phyloP scores from a whole-genome alignment of 1,140 invertebrate species.

The Drosophila fuyamai region DNA sequence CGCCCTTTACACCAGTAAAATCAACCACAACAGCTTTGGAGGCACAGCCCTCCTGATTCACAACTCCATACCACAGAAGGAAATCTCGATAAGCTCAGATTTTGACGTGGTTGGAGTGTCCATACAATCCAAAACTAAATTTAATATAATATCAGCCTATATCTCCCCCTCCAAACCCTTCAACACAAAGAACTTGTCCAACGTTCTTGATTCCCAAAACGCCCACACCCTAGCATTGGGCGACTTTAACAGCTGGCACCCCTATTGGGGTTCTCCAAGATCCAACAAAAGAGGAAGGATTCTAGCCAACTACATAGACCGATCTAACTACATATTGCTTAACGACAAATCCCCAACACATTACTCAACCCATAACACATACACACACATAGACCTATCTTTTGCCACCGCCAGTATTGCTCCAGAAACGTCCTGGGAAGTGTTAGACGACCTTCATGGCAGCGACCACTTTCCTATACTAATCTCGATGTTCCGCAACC shows the following conservation, averaged over 20 bases:
- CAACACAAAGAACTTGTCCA: neutral
- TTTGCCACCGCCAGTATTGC: neutral
- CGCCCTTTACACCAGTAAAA: neutral
- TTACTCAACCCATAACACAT: neutral
- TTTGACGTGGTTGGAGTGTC: neutral
- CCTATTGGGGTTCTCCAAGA: neutral
- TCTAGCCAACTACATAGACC: too few species aligned
- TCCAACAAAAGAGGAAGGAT: neutral
- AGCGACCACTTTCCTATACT: neutral
- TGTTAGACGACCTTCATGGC: neutral
- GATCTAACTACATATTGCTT: neutral
- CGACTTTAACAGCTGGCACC: neutral
- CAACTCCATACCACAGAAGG: neutral
- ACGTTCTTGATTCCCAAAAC: neutral
- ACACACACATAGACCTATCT: neutral
- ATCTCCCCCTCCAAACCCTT: neutral
- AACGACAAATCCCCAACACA: too few species aligned
- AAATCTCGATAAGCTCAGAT: neutral
- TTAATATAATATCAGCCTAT: neutral
- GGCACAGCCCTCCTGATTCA: neutral
- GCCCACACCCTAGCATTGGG: neutral
- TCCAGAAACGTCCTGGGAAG: neutral
- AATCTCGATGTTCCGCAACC: too few species aligned
- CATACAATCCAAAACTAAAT: neutral
- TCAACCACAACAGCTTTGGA: neutral